These are phyloP conservation scores for Branchellion lobata DNA, from an alignment of 2,888 invertebrate genomes.

Conservation along the genomic window DNA sequence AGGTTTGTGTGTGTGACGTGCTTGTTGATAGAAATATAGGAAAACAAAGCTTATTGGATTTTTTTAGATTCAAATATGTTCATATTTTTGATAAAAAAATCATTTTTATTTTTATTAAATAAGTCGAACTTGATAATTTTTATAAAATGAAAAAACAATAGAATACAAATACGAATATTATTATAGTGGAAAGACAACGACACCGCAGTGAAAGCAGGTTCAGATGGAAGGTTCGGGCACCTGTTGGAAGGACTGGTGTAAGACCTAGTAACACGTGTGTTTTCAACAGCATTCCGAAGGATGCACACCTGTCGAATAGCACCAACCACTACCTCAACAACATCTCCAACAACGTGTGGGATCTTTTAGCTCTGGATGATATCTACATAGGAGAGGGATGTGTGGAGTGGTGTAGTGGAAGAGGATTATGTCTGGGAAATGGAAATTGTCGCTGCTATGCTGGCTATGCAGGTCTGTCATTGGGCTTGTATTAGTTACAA, in stretches of 20 bases:
- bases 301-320: background rate
- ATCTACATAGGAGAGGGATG: conserved; percentile 6
- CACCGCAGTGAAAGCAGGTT: background rate
- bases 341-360: no score
- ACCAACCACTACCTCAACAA: no score
- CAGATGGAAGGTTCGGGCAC: background rate
- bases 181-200: background rate
- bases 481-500: background rate
- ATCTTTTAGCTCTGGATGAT: conserved; percentile 2
- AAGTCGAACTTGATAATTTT: background rate
- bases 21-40: no score
- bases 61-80: background rate
- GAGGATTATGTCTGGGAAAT: background rate
- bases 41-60: no score
- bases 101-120: background rate
- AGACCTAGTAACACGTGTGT: no score
- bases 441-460: background rate
- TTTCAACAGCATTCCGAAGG: no score
- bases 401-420: conserved; percentile 1
- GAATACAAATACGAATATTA: no score
- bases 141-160: background rate
- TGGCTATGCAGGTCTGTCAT: background rate
- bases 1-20: conserved; percentile 1
- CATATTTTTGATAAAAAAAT: background rate
- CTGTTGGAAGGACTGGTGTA: no score